Conservation (phyloP, 1,140 invertebrate species). For the Oedothorax gibbosus region DNA sequence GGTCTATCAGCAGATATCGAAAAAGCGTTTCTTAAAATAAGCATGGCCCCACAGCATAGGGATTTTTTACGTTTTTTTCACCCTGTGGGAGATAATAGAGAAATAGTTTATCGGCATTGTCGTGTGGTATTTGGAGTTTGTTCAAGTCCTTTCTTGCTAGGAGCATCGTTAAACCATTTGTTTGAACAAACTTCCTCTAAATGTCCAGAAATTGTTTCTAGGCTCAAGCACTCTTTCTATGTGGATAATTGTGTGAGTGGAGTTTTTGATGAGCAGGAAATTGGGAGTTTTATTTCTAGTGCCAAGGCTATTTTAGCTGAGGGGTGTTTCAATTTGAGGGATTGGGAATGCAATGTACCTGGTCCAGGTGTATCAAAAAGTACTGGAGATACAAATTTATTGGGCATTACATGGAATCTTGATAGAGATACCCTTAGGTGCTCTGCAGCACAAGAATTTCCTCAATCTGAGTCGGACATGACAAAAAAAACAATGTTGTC, state of each 20-base stretch:
- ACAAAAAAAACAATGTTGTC: too few relatives aligned
- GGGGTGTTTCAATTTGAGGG: slow-evolving; percentile 9
- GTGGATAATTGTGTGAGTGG: background rate
- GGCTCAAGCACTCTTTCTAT: background rate
- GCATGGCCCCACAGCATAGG: background rate
- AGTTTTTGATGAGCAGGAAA: background rate
- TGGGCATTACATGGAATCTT: too few relatives aligned
- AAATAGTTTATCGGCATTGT: background rate
- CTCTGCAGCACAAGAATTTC: too few relatives aligned
- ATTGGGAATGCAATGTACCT: background rate
- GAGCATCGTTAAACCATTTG: background rate
- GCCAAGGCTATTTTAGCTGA: slow-evolving; percentile 3
- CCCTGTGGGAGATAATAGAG: background rate
- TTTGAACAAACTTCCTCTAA: background rate
- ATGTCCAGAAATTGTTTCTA: background rate
- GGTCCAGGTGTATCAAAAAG: too few relatives aligned
- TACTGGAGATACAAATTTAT: too few relatives aligned
- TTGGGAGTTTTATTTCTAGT: background rate
- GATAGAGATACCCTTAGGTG: too few relatives aligned
- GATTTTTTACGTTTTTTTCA: background rate
- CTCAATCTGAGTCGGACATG: too few relatives aligned
- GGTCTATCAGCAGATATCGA: background rate
- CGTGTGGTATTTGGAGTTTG: background rate
- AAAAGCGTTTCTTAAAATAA: background rate
- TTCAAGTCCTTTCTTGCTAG: slow-evolving; percentile 11